Percentiles rank a stretch among this genome's conserved stretches.
These are phyloP conservation scores for Drosophila carrolli DNA, from an alignment of 1,140 invertebrate genomes.

Conservation along the genomic window DNA sequence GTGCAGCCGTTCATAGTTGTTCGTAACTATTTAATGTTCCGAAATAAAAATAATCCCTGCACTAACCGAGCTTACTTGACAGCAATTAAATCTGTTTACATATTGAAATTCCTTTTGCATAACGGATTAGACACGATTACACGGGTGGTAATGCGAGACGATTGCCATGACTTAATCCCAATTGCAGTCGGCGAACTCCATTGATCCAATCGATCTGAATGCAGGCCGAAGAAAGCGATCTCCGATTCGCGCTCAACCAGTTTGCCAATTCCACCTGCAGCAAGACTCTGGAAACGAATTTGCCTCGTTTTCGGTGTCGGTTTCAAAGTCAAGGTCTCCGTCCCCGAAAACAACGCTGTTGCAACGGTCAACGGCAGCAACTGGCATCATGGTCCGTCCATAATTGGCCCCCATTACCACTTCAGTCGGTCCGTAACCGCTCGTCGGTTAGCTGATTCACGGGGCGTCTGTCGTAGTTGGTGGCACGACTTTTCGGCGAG, in stretches of 20 bases:
- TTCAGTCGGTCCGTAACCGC: slow-evolving; percentile 20
- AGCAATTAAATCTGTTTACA: not conserved
- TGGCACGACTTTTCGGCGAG: slow-evolving; percentile 27
- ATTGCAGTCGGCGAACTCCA: slow-evolving; percentile 34
- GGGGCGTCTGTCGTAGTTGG: slow-evolving; percentile 23
- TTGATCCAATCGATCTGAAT: slow-evolving; percentile 10
- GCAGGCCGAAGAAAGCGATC: slow-evolving; percentile 56
- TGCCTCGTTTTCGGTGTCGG: slow-evolving; percentile 2
- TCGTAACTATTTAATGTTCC: not conserved
- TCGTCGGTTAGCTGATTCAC: slow-evolving; percentile 39
- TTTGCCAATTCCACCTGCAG: slow-evolving; percentile 46
- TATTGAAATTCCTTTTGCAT: slow-evolving; percentile 14
- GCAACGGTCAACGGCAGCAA: slow-evolving; percentile 39
- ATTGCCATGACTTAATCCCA: slow-evolving; percentile 29
- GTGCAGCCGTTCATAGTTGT: too few relatives aligned
- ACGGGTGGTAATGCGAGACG: not conserved
- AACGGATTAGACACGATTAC: slow-evolving; percentile 7
- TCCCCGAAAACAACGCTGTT: slow-evolving; percentile 1
- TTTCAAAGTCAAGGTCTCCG: slow-evolving; percentile 75
- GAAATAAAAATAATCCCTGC: too few relatives aligned
- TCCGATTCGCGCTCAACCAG: slow-evolving; percentile 38
- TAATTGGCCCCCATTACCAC: slow-evolving; percentile 73
- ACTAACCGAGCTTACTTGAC: not conserved
- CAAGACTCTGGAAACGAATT: not conserved
- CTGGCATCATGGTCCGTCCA: slow-evolving; percentile 50